Evolutionary conservation across 2,797 vertebrate genomes (phyloP), one percentile per base, ranked within the genome.

Genomic region (Bradypodion ventrale): DNA sequence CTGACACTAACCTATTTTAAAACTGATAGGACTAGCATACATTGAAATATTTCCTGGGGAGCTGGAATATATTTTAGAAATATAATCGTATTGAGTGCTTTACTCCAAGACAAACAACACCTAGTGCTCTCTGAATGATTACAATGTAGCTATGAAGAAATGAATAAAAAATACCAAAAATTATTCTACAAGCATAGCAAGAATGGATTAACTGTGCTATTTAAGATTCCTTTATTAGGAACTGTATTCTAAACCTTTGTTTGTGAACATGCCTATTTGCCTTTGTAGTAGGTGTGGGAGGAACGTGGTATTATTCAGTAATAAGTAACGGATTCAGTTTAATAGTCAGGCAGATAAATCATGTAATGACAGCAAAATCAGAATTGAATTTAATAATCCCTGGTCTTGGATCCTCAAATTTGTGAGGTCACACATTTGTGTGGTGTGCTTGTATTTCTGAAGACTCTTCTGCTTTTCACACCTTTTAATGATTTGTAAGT

Each of bases 1-100:
- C 87, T 93, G 88, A 93, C 82, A 90, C 73, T 87, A 87, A 90
- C 86, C 86, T 91, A 74, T 90, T 94, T 93, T 91, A 91, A 92
- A n/a, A 93, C 87, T 92, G 93, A 90, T 93, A 91, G 83, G 76
- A 90, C 85, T 81, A 87, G 62, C 84, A 56, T 86, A 88, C 73
- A 90, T 15, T 49, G 78, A 93, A 87, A 68, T 66, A 77, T 86
- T 91, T 95, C 90, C 90, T 91, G 91, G 83, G 23, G 84, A 89
- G 86, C 63, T 88, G 85, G n/a, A 89, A 90, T 88, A 87, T 84
- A 90, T 90, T 94, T 90, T 87, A 91, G 90, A 92, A 85, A 90
- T 90, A 89, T 93, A 91, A 88, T 91, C 88, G 72, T 73, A 88
- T 62, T 52, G 80, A 90, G 49, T 59, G 90, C 75, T 93, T 93